Evolutionary conservation across 2,888 invertebrate species (phyloP), one percentile per base, ranked within the genome.

Genomic region (Dorcus parallelipipedus): DNA sequence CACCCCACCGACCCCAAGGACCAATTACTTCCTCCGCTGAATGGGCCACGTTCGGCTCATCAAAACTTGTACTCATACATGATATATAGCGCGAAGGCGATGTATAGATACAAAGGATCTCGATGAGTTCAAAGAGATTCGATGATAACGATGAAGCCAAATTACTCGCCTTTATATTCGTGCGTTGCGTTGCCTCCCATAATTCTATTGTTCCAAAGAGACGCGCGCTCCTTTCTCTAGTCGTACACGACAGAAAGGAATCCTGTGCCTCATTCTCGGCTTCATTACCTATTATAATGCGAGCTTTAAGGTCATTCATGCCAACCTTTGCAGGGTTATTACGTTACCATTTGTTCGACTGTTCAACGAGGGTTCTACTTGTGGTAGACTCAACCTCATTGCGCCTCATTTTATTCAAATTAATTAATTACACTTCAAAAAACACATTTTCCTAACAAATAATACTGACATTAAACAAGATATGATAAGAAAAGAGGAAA

Each of bases 61-160:
- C 65, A 64, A 64, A 69, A 70, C 67, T 67, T 65, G 60, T 64
- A 66, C 64, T 66, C 67, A 69, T 67, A 67, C 67, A 64, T 65
- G 64, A 66, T 63, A 61, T 53, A 56, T 48, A 38, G 17, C 54
- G 50, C 41, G 48, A 49, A 45, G 33, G 56, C 56, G 56, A 58
- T 60, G 62, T 62, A 58, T 63, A 63, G 63, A 65, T 60, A 67
- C 68, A 71, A 71, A 70, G 70, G 70, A 66, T 64, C 64, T 66
- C 63, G 60, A 52, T 61, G 63, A 61, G 69, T 68, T 72, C 73
- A 73, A 73, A 73, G 73, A 73, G 73, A 73, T 71, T 69, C 64
- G 69, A 70, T 69, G 73, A 73, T 74, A 74, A 73, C 71, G 73
- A 74, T 70, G 68, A 68, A 68, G 71, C 70, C 71, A 72, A 73